Conservation (phyloP, 2,888 invertebrate genomes). For the Mechanitis mazaeus region DNA sequence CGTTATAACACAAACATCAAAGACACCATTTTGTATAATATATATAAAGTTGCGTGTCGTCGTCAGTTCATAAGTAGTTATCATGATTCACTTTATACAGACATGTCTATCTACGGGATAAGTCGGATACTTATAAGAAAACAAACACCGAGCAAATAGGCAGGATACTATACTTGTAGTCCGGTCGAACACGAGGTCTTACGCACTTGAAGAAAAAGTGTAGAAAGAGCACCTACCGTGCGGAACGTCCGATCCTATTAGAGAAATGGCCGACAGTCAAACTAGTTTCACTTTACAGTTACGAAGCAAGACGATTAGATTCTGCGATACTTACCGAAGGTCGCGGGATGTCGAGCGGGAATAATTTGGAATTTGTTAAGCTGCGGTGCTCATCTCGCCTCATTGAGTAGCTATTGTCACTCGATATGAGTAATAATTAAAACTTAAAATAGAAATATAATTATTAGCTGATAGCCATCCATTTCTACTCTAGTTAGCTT, state of each 20-base stretch:
- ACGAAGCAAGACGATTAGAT: slow-evolving; percentile 53
- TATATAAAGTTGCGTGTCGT: too few species aligned
- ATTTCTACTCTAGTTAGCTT: too few species aligned
- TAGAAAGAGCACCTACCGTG: slow-evolving; percentile 46
- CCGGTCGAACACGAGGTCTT: slow-evolving; percentile 33
- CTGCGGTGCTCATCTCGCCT: slow-evolving; percentile 18
- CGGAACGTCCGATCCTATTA: slow-evolving; percentile 61
- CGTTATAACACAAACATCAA: background rate
- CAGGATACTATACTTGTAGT: slow-evolving; percentile 34
- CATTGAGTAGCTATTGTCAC: background rate
- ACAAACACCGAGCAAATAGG: slow-evolving; percentile 24
- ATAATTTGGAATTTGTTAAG: slow-evolving; percentile 58
- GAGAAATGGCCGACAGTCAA: slow-evolving; percentile 56
- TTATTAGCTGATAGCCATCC: too few species aligned
- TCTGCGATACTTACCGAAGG: slow-evolving; percentile 64
- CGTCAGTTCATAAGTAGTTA: background rate
- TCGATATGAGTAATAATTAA: background rate
- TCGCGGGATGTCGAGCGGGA: slow-evolving; percentile 59
- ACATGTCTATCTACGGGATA: slow-evolving; percentile 5
- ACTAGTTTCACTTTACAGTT: slow-evolving; percentile 69
- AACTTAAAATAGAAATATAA: too few species aligned
- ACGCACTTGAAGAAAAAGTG: slow-evolving; percentile 52
- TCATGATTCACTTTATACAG: background rate
- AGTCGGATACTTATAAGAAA: slow-evolving; percentile 23
- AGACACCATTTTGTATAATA: too few species aligned